phyloP scores from a whole-genome alignment of 2,888 invertebrate genomes.

The Dysmachus trigonus region DNA sequence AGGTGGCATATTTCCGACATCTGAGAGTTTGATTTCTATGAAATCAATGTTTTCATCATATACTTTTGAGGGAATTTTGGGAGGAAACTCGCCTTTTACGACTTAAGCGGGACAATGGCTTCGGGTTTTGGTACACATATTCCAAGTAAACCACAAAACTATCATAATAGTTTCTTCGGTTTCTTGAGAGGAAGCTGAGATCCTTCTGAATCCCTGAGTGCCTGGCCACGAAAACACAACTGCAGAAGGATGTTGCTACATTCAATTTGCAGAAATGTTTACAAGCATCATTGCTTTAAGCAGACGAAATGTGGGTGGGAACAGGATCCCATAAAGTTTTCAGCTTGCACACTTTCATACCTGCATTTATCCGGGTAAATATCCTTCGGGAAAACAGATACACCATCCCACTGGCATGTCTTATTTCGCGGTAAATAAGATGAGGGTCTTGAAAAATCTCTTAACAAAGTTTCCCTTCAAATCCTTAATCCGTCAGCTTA shows the following conservation, averaged over 20 bases:
- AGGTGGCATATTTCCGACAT: background rate
- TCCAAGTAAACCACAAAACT: background rate
- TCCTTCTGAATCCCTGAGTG: background rate
- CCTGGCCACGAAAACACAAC: background rate
- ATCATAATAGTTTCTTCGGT: background rate
- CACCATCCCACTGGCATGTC: background rate
- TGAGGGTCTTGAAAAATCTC: background rate
- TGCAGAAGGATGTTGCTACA: background rate
- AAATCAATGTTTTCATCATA: background rate
- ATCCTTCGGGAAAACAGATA: background rate
- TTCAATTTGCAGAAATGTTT: background rate
- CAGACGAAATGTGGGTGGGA: background rate
- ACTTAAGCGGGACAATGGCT: background rate
- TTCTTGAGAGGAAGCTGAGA: background rate
- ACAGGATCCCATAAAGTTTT: background rate
- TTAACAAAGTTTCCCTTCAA: background rate
- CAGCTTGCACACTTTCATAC: background rate
- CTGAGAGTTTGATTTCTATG: background rate
- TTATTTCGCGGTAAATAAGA: background rate
- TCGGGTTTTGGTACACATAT: background rate
- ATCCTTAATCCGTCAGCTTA: background rate
- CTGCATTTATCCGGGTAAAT: background rate
- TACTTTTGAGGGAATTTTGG: background rate
- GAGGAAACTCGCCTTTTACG: background rate
- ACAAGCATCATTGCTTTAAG: background rate